Evolutionary conservation across 1,140 invertebrate species (phyloP), one percentile per base, ranked within the genome.

Genomic region (Achroia grisella): DNA sequence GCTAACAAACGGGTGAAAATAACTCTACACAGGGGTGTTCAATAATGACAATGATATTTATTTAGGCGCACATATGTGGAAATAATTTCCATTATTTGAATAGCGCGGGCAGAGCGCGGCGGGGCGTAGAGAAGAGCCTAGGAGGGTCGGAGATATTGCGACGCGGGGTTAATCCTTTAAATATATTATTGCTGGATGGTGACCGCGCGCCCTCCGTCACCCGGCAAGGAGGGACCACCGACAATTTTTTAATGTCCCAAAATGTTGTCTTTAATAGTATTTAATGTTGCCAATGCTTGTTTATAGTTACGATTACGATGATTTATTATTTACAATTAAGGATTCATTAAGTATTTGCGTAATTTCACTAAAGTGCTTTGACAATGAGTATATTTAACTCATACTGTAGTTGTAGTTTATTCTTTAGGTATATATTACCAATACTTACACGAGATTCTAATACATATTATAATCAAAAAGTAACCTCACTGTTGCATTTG

Each of bases 21-120:
- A 71, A 52, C 68, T 79, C 48, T 48, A 73, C 68, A 49, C 52
- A 39, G 66, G 63, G 74, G 64, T 62, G 83, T 86, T 84, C 87
- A 88, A 89, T 89, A 87, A 87, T 75, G 81, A 84, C 79, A 83
- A 84, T 83, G 71, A 82, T 85, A 81, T 85, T 84, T 85, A 78
- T 82, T 82, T 82, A 81, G 77, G 76, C 75, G 81, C 81, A 81
- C 78, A 83, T 85, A 85, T 85, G 81, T 82, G 81, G 77, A 85
- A 83, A 83, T 85, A 81, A 85, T 85, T 82, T 81, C 75, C 81
- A 85, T 85, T 85, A 81, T 85, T 85, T 82, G 81, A 79, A 82
- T 85, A 82, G 74, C 57, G 56, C 59, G 23, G 17, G 17, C 17
- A 23, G 17, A 61, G 64, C 62, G 62, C 65, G 63, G 62, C 61